Evolutionary conservation across 2,888 invertebrate genomes (phyloP).

Genomic region (Epirrita christyi): DNA sequence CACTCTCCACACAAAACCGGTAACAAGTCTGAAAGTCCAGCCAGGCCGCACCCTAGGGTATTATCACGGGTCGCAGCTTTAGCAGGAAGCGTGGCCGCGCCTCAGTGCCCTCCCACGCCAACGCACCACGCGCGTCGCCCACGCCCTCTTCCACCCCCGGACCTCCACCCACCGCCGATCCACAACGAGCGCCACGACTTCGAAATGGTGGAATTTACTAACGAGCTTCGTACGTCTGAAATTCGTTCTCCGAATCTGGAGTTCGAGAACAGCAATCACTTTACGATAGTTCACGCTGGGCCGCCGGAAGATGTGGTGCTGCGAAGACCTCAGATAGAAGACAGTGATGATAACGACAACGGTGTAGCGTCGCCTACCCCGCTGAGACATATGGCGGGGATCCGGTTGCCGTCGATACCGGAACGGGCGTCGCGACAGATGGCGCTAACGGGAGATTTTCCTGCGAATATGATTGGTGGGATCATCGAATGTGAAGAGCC

Average conservation of each 20-base stretch:
- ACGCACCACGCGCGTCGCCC: constrained; percentile 92
- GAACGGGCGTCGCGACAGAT: constrained; percentile 87
- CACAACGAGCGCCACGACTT: constrained; percentile 77
- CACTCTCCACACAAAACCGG: constrained; percentile 69
- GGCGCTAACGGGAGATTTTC: constrained; percentile 83
- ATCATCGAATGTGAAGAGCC: constrained; percentile 90
- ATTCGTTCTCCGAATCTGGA: constrained; percentile 83
- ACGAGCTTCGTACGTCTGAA: constrained; percentile 78
- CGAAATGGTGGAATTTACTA: constrained; percentile 79
- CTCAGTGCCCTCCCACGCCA: constrained; percentile 94
- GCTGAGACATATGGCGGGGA: constrained; percentile 88
- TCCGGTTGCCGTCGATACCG: constrained; percentile 92
- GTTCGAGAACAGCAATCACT: constrained; percentile 84
- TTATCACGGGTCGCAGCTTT: constrained; percentile 85
- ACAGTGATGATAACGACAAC: constrained; percentile 75
- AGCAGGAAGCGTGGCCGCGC: constrained; percentile 76
- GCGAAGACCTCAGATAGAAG: constrained; percentile 72
- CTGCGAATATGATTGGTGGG: constrained; percentile 81
- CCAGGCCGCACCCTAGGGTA: constrained; percentile 87
- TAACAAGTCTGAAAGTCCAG: constrained; percentile 65
- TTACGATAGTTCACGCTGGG: constrained; percentile 81
- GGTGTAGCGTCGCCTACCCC: constrained; percentile 85
- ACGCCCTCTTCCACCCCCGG: constrained; percentile 84
- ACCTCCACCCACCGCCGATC: constrained; percentile 80
- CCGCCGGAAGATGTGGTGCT: constrained; percentile 80